Base-by-base conservation (phyloP, 1,140 invertebrate genomes). In the Heterodera schachtii region DNA sequence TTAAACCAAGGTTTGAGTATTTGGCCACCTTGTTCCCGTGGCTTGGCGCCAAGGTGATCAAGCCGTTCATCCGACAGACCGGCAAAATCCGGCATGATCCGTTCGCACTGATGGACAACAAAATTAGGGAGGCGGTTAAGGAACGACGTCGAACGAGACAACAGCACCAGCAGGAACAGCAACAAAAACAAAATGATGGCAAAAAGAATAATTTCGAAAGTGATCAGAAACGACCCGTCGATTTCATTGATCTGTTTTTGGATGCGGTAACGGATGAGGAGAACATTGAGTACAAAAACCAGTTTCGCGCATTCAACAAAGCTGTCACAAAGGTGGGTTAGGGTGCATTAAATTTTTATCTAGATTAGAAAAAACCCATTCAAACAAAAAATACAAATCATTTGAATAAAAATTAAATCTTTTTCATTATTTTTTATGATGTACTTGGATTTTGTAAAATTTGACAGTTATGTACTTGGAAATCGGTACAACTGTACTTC, bases 161-260 rank as follows among this genome's bases (percentile, higher is more conserved):
- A 66, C 16, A n/a, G 1, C 47, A 44, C 13, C 46, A 66, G 5
- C 46, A 66, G 5, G 16, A 43, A 4, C 13, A 46, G 41, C 2
- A 80, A 74, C 31, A 66, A n/a, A n/a, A n/a, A 1, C 8, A 19
- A 74, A 79, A 78, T 74, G 3, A 46, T 78, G 74, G 49, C 5
- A 21, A 19, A 2, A 75, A 79, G n/a, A 77, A 76, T 79, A 3
- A 31, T 4, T 75, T 75, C 74, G 57, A 64, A 64, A 64, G 9
- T 64, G 41, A 43, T 76, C 75, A 76, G 75, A 31, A 74, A n/a
- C 71, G 67, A 49, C 19, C 1, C 0, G n/a, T 47, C n/a, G 75
- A 79, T 31, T 79, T 79, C 13, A 70, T 79, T 52, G 78, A 74
- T 43, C 78, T 78, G 9, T 79, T 79, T 52, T 52, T 79, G 46